Evolutionary conservation across 2,113 vertebrate species (phyloP).

Genomic region (Podiceps cristatus): DNA sequence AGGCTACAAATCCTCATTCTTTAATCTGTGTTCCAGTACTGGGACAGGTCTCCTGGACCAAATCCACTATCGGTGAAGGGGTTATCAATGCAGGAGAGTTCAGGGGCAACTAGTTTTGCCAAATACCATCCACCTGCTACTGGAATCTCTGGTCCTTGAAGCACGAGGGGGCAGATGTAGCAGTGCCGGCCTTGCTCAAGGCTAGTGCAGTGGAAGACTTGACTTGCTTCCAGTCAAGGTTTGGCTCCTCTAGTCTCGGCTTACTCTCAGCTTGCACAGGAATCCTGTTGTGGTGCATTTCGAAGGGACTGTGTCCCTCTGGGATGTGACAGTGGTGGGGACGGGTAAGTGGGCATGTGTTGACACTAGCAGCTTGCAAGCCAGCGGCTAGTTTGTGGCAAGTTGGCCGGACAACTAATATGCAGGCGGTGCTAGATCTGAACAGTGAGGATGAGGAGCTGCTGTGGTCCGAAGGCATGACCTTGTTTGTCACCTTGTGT

Average conservation of each 20-base stretch:
- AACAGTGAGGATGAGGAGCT: not conserved
- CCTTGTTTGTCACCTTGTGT: not conserved
- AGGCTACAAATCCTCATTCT: not conserved
- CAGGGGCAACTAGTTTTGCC: not conserved
- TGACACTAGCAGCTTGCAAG: not conserved
- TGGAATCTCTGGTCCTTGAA: not conserved
- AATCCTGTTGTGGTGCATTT: not conserved
- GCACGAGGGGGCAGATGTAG: fast-evolving
- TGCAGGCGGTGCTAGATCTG: not conserved
- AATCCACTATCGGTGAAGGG: fast-evolving
- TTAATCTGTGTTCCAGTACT: not conserved
- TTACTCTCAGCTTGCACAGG: not conserved
- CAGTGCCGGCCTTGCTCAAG: not conserved
- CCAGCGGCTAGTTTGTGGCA: too few species aligned
- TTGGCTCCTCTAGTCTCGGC: not conserved
- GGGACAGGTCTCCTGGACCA: not conserved
- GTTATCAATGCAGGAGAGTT: not conserved
- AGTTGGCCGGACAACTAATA: not conserved
- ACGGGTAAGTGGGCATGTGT: not conserved
- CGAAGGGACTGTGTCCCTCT: not conserved
- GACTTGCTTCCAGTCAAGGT: not conserved
- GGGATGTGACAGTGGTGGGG: not conserved
- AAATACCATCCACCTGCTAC: fast-evolving
- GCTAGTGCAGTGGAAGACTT: not conserved
- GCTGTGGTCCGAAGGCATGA: not conserved